Evolutionary conservation across 1,140 invertebrate species (phyloP), one percentile per base, ranked within the genome.

Genomic region (Mycetomoellerius zeteki): DNA sequence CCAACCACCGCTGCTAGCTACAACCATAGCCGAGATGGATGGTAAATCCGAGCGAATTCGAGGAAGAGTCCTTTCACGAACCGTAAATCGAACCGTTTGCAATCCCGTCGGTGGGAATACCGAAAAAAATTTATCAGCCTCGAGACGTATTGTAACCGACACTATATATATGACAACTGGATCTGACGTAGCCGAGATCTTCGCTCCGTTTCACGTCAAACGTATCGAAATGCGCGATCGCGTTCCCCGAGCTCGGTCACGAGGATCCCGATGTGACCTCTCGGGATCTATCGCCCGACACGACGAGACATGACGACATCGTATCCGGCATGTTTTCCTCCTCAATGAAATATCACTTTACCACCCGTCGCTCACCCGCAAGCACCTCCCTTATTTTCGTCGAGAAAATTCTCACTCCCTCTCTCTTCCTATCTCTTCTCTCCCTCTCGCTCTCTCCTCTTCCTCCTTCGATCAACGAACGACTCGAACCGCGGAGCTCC

Each of bases 21-120:
- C 90, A 91, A 93, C 92, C 92, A 93, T 93, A 92, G 88, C 89
- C 72, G 24, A 60, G 54, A 47, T 69, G n/a, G 50, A 27, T 62
- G 27, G 47, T 86, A 21, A 1, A 37, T 33, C 30, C 21, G 72
- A 64, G 58, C n/a, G n/a, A 75, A 73, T 80, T 24, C 69, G 80
- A 72, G 50, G 47, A 54, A 21, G 27, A 76, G 37, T 88, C 27
- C 58, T 71, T 69, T 33, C 8, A 19, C 43, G 43, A 54, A 14
- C n/a, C 1, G 33, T 43, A 21, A 67, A 21, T 14, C 14, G 43
- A 24, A 52, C 5, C 81, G 43, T 64, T 64, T 16, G 58, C 4
- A 1, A 73, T 27, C 7, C 75, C 14, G 30, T 64, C 62, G 30
- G 10, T 10, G 37, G 37, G 37, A 43, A 43, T 33, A 43, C 19